Evolutionary conservation across 2,888 invertebrate genomes (phyloP), one percentile per base, ranked within the genome.

Genomic region (Campoplex nolae): DNA sequence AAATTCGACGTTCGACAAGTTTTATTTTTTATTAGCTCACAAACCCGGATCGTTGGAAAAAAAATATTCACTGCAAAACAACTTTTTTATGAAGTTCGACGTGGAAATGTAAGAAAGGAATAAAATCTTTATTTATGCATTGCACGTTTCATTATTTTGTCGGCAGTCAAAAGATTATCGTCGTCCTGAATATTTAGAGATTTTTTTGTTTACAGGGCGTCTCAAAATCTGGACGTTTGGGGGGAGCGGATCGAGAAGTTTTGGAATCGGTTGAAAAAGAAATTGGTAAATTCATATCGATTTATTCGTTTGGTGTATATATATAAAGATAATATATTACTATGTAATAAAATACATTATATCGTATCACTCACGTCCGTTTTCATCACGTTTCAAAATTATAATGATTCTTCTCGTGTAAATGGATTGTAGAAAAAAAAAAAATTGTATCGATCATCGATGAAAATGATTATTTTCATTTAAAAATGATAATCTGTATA

Each of bases 291-390:
- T 32, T 32, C 32, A 32, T 62, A 62, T 62, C 16, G 32, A 62
- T 62, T 32, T 62, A 32, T 62, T 32, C 32, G 16, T 62, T 62
- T 6, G 62, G 32, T 62, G 62, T 62, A 62, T 62, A 51, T 9
- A 56, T 58, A 38, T 38, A 38, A 38, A 38, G 3, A 13, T 58
- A 23, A 58, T 58, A 58, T 62, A 62, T 75, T 76, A 67, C 68
- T 86, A 81, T 67, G 51, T 81, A 51, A 56, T 86, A 77, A 84
- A 86, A 86, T 86, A 86, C 83, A 86, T 83, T 73, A 71, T 77
- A 38, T 74, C 65, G 38, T 45, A 28, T 74, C 77, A 74, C 80
- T 84, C 81, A 68, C 73, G 45, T 78, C 67, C 8, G 7, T 23
- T 80, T 23, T 8, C 1, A 54, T 56, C 28, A 11, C 42, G 16